These are phyloP conservation scores for Osmerus mordax DNA, from an alignment of 2,113 vertebrate species.

Conservation along the genomic window DNA sequence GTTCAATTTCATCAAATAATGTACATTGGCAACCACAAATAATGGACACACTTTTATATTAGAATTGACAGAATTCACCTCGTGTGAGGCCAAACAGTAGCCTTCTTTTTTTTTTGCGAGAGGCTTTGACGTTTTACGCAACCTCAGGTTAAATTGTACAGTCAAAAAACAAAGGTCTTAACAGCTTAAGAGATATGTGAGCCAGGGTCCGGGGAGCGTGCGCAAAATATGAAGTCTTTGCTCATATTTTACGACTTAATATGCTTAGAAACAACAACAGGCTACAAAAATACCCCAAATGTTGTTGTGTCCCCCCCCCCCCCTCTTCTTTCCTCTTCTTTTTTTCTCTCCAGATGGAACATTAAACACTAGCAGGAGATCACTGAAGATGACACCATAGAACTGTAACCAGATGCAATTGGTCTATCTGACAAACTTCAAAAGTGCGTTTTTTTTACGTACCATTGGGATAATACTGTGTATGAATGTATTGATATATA, in stretches of 20 bases:
- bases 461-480: neutral
- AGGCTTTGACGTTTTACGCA: neutral
- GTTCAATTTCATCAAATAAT: neutral
- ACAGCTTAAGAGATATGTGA: neutral
- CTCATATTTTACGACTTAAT: neutral
- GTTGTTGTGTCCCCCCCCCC: too few relatives aligned
- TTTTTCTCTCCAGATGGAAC: neutral
- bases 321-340: neutral
- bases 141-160: neutral
- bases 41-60: neutral
- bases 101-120: neutral
- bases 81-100: neutral
- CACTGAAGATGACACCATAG: neutral
- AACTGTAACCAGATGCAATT: neutral
- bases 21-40: neutral
- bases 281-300: neutral
- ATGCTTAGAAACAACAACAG: neutral
- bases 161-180: neutral
- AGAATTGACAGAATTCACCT: neutral
- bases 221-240: neutral
- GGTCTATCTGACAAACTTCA: slow-evolving; percentile 2
- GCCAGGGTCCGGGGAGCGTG: neutral
- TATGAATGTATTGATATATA: too few relatives aligned
- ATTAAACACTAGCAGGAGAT: neutral
- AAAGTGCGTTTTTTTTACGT: neutral